A percentile compares a stretch with the other conserved stretches of the same genome.
Evolutionary conservation across 2,797 vertebrate genomes (phyloP).

Genomic region (Malurus splendens): DNA sequence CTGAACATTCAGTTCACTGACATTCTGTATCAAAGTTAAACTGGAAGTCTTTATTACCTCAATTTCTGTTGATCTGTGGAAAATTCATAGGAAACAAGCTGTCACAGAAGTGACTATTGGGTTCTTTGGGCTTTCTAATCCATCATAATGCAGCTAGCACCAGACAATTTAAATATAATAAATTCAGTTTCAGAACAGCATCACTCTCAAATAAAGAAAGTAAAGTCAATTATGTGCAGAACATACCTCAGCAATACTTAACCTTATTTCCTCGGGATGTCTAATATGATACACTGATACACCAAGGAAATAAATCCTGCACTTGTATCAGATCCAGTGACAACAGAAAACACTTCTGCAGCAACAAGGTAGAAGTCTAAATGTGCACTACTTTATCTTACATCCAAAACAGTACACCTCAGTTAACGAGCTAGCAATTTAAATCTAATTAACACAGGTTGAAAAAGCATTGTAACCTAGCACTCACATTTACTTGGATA

Average conservation of each 20-base stretch:
- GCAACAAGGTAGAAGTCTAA: not conserved
- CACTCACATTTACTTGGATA: not conserved
- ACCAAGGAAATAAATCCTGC: conserved; percentile 20
- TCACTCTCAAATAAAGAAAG: not conserved
- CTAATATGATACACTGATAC: not conserved
- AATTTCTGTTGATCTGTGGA: not conserved
- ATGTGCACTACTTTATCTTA: not conserved
- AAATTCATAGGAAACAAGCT: not conserved
- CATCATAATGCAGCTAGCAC: not conserved
- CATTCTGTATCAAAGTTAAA: not conserved
- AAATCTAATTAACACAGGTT: not conserved
- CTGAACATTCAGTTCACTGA: not conserved
- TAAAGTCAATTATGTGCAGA: not conserved
- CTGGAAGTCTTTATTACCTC: not conserved
- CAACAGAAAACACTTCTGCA: not conserved
- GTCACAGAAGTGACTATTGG: not conserved
- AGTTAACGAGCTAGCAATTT: not conserved
- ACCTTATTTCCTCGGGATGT: not conserved
- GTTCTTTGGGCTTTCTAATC: not conserved
- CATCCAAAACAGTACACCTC: not conserved
- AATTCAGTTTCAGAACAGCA: not conserved
- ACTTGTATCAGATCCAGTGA: not conserved
- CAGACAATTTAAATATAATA: not conserved
- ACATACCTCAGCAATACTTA: not conserved
- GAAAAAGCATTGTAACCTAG: not conserved